phyloP scores from a whole-genome alignment of 2,113 vertebrate species.

The Phasianus colchicus region DNA sequence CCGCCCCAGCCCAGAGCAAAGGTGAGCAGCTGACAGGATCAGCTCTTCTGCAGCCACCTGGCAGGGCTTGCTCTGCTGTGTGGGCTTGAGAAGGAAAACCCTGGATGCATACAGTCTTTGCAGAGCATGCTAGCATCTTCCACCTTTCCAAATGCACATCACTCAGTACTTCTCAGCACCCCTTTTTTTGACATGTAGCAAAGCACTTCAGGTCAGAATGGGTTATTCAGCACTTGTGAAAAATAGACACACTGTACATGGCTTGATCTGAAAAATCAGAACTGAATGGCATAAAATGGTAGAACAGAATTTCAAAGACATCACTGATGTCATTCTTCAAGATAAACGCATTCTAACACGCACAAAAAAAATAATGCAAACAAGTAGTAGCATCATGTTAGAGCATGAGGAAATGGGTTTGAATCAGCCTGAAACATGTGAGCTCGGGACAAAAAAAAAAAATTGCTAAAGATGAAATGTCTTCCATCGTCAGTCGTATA shows the following conservation, averaged over 20 bases:
- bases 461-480: background rate
- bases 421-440: background rate
- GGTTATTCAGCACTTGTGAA: background rate
- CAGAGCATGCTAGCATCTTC: background rate
- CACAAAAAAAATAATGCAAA: background rate
- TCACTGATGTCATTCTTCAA: background rate
- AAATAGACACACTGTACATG: background rate
- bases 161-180: background rate
- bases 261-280: background rate
- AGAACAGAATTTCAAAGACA: background rate
- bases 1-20: slow-evolving; percentile 50
- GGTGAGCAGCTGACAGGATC: background rate
- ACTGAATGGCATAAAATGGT: background rate
- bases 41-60: slow-evolving; percentile 13
- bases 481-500: background rate
- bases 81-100: background rate
- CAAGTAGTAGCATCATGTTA: background rate
- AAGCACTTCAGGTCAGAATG: background rate
- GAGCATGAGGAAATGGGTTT: background rate
- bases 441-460: background rate
- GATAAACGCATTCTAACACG: background rate
- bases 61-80: background rate
- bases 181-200: background rate
- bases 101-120: background rate
- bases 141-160: background rate